Conservation (phyloP, 2,888 invertebrate genomes). For the Galerucella calmariensis region DNA sequence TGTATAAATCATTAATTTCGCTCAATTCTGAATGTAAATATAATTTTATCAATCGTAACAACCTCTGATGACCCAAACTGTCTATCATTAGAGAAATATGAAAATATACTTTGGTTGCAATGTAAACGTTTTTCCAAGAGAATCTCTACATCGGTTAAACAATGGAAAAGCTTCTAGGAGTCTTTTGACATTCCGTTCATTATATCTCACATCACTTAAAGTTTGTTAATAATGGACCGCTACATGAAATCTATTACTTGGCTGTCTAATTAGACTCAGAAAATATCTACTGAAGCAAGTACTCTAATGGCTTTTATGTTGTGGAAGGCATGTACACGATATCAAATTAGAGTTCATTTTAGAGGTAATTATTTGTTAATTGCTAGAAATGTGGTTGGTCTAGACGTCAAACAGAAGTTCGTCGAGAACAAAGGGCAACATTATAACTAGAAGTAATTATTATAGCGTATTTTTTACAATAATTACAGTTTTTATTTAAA, state of each 20-base stretch:
- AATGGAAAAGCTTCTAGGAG: not conserved
- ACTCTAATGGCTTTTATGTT: conserved; percentile 15
- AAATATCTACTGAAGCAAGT: conserved; percentile 5
- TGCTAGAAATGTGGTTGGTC: conserved; percentile 8
- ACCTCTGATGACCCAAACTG: too few species aligned
- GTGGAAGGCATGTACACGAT: conserved; percentile 10
- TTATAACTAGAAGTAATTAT: not conserved
- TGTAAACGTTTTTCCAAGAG: not conserved
- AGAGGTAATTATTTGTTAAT: conserved; percentile 13
- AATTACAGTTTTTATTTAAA: too few species aligned
- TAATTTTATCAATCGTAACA: too few species aligned
- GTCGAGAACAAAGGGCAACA: not conserved
- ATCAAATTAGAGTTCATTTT: conserved; percentile 12
- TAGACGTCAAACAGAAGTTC: not conserved
- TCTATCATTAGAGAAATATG: not conserved
- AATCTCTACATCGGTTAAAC: not conserved
- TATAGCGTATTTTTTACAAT: not conserved
- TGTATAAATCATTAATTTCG: too few species aligned
- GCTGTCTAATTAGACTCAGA: conserved; percentile 6
- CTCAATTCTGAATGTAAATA: too few species aligned
- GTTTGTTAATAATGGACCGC: conserved; percentile 9
- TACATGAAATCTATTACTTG: not conserved
- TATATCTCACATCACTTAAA: not conserved
- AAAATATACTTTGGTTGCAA: not conserved
- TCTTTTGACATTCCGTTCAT: not conserved